Conservation (phyloP, 2,797 vertebrate genomes). For the Coregonus suidteri region DNA sequence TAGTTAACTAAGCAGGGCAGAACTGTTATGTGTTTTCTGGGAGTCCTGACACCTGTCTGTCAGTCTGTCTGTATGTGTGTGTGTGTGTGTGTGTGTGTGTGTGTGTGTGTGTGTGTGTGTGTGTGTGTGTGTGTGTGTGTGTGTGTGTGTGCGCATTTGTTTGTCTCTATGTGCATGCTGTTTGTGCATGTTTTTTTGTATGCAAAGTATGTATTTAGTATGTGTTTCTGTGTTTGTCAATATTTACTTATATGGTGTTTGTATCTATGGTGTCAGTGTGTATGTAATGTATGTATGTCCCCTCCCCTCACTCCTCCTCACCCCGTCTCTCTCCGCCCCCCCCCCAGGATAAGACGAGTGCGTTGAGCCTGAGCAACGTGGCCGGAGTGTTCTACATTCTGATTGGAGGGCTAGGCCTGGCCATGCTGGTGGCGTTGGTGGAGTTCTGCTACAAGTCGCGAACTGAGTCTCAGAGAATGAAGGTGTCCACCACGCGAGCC, state of each 20-base stretch:
- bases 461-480: slow-evolving; percentile 98
- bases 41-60: background rate
- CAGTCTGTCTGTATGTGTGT: too few species aligned
- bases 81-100: too few species aligned
- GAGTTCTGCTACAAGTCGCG: slow-evolving; percentile 99
- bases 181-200: too few species aligned
- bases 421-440: slow-evolving; percentile 99
- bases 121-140: too few species aligned
- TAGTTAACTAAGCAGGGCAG: background rate
- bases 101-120: too few species aligned
- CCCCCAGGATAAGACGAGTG: slow-evolving; percentile 95
- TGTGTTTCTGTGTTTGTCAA: too few species aligned
- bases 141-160: too few species aligned
- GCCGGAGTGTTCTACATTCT: slow-evolving; percentile 99
- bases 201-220: too few species aligned
- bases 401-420: slow-evolving; percentile 95
- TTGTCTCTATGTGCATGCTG: too few species aligned
- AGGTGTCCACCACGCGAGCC: slow-evolving; percentile 85
- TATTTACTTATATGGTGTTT: background rate
- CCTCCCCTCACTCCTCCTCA: slow-evolving; percentile 11
- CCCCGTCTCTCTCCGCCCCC: background rate
- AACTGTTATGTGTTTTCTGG: background rate
- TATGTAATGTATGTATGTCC: background rate
- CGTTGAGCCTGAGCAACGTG: slow-evolving; percentile 97
- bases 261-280: background rate